Evolutionary conservation across 2,797 vertebrate species (phyloP).

Genomic region (Clarias fuscus): DNA sequence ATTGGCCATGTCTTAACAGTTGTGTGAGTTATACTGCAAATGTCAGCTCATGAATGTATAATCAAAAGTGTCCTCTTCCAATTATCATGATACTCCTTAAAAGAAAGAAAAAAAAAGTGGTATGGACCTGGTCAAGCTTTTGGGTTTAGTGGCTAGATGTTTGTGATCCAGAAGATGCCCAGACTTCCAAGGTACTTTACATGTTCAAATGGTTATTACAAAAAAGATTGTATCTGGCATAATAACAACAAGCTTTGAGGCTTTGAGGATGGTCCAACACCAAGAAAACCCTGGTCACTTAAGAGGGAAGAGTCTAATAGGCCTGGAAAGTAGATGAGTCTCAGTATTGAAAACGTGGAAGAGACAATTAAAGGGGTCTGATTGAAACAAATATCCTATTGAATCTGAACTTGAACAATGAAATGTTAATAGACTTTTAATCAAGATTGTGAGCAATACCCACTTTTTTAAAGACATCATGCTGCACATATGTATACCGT

Average conservation of each 20-base stretch:
- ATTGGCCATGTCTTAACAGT: not conserved
- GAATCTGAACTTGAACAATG: not conserved
- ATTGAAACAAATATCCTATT: not conserved
- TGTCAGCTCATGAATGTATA: not conserved
- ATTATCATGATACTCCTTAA: not conserved
- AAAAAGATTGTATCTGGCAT: not conserved
- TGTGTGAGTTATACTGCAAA: not conserved
- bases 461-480: not conserved
- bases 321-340: not conserved
- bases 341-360: not conserved
- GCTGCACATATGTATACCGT: not conserved
- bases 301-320: not conserved
- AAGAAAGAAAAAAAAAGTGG: too few species aligned
- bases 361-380: not conserved
- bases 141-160: not conserved
- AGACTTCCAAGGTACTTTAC: not conserved
- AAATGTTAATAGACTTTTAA: conserved; percentile 4
- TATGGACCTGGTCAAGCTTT: not conserved
- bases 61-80: not conserved
- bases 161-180: not conserved
- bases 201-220: not conserved
- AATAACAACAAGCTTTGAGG: not conserved
- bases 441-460: not conserved
- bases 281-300: not conserved
- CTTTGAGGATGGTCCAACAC: not conserved